Percentiles rank a stretch among this genome's conserved stretches.
phyloP scores from a whole-genome alignment of 2,888 invertebrate genomes.

The Petrolisthes cinctipes region DNA sequence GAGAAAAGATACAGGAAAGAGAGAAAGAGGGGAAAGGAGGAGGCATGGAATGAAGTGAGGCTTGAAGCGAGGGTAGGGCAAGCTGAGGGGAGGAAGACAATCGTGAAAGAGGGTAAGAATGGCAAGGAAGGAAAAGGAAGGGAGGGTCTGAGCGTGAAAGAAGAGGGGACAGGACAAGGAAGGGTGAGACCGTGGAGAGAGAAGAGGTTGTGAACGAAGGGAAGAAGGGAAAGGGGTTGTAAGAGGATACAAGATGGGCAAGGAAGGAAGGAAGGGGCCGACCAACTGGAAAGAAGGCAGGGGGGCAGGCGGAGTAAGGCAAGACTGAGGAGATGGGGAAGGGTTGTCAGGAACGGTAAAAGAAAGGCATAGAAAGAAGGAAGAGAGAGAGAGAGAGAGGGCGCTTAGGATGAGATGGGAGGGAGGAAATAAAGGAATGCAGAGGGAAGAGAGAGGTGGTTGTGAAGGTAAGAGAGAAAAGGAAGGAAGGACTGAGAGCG shows the following conservation, averaged over 20 bases:
- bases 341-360: neutral
- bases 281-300: neutral
- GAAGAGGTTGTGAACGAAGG: neutral
- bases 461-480: neutral
- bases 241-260: neutral
- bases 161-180: neutral
- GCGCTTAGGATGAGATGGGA: neutral
- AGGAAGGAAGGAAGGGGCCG: neutral
- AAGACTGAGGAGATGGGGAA: neutral
- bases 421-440: neutral
- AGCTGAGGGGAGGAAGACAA: neutral
- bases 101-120: neutral
- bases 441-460: neutral
- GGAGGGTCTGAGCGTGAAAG: neutral
- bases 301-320: neutral
- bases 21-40: neutral
- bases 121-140: conserved; percentile 1
- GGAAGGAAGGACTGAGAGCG: neutral
- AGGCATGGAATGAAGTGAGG: neutral
- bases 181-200: neutral
- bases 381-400: neutral
- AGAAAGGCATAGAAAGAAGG: neutral
- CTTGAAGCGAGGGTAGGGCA: neutral
- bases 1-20: too few relatives aligned
- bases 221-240: neutral